These are phyloP conservation scores for Thunnus thynnus DNA, from an alignment of 2,113 vertebrate genomes.

Conservation along the genomic window DNA sequence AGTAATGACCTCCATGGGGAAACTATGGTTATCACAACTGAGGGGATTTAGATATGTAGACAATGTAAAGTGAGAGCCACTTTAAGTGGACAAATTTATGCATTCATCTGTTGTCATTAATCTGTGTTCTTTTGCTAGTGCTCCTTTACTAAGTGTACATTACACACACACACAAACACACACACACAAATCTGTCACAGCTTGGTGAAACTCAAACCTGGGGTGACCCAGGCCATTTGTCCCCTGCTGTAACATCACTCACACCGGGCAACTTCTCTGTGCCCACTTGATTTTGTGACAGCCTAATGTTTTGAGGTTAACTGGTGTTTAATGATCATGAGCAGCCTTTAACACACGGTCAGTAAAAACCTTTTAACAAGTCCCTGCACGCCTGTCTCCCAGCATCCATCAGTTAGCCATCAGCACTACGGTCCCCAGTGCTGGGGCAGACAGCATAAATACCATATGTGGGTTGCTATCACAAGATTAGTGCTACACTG, in stretches of 20 bases:
- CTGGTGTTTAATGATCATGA: constrained; percentile 43
- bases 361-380: constrained; percentile 16
- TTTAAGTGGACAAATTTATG: neutral
- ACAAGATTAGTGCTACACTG: neutral
- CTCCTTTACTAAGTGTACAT: neutral
- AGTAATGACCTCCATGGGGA: neutral
- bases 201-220: neutral
- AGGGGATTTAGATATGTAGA: neutral
- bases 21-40: neutral
- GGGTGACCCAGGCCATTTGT: neutral
- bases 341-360: constrained; percentile 5
- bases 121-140: neutral
- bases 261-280: neutral
- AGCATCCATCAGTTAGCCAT: constrained; percentile 17
- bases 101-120: neutral
- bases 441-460: constrained; percentile 1
- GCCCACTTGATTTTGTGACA: constrained; percentile 8
- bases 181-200: too few species aligned
- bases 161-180: neutral
- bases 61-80: neutral
- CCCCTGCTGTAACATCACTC: constrained; percentile 11
- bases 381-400: neutral
- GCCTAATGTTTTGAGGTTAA: constrained; percentile 43
- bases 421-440: neutral
- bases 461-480: neutral